Conservation (phyloP, 2,113 vertebrate species). For the Salvelinus alpinus region DNA sequence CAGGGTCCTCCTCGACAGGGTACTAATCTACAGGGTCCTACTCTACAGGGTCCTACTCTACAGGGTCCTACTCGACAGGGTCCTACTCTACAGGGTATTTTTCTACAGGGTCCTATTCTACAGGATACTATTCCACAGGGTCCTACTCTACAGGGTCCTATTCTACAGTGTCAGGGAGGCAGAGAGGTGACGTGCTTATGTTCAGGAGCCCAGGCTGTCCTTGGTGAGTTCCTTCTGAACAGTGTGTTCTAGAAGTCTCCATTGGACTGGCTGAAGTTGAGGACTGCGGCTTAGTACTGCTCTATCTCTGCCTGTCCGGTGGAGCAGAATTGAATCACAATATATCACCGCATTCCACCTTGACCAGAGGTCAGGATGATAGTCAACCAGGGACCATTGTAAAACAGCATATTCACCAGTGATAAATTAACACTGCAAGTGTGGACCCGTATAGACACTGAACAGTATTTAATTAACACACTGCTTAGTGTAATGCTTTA, state of each 20-base stretch:
- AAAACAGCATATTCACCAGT: background rate
- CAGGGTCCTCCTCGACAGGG: no score
- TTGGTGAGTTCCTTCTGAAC: background rate
- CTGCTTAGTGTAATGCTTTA: no score
- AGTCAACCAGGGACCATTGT: background rate
- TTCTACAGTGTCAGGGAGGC: slow-evolving; percentile 13
- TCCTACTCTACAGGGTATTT: no score
- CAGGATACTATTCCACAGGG: no score
- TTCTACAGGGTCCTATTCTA: no score
- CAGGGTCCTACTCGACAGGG: no score
- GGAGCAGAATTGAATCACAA: background rate
- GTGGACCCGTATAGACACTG: no score
- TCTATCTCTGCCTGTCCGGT: background rate
- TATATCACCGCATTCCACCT: background rate
- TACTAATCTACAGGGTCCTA: no score
- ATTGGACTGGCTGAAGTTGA: background rate
- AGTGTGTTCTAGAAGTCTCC: slow-evolving; percentile 4
- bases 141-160: no score
- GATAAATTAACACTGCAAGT: no score
- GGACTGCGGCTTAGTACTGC: background rate
- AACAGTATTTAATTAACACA: no score
- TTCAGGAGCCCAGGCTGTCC: background rate
- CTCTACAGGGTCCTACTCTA: no score
- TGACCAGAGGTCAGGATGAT: slow-evolving; percentile 4
- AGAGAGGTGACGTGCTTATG: background rate